Evolutionary conservation across 2,888 invertebrate species (phyloP).

Genomic region (Xestia xanthographa): DNA sequence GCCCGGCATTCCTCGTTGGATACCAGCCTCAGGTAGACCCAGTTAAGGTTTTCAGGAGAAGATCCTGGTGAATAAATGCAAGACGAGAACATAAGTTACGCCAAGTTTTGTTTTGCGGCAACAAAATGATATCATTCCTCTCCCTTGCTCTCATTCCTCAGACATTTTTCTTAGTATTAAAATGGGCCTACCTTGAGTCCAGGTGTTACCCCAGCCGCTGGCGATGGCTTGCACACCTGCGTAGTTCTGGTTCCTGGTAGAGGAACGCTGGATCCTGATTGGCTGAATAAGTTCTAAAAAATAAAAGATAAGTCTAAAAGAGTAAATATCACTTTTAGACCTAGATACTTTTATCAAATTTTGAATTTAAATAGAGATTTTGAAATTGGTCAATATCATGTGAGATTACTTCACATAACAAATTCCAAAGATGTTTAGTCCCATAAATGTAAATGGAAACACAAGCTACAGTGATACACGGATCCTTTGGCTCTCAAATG

Average conservation of each 20-base stretch:
- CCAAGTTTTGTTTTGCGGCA: neutral
- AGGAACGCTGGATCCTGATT: slow-evolving; percentile 55
- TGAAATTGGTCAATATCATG: neutral
- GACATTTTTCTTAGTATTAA: neutral
- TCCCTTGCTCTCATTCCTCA: neutral
- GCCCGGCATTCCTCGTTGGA: slow-evolving; percentile 70
- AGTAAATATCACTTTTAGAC: neutral
- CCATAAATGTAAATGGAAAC: neutral
- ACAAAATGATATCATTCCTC: neutral
- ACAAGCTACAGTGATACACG: neutral
- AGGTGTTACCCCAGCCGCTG: slow-evolving; percentile 64
- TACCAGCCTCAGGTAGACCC: slow-evolving; percentile 53
- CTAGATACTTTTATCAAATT: neutral
- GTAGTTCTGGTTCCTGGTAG: slow-evolving; percentile 53
- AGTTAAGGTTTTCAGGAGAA: slow-evolving; percentile 60
- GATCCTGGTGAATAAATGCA: slow-evolving; percentile 21
- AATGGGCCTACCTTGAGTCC: slow-evolving; percentile 57
- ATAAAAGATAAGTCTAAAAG: neutral
- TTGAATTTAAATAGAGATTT: neutral
- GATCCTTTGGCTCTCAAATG: neutral
- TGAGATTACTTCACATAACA: neutral
- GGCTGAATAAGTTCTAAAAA: slow-evolving; percentile 56
- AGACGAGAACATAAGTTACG: neutral
- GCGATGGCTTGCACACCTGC: slow-evolving; percentile 34
- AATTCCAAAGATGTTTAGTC: neutral